These are phyloP conservation scores for Linyphia triangularis DNA, from an alignment of 2,888 invertebrate genomes.

Conservation along the genomic window DNA sequence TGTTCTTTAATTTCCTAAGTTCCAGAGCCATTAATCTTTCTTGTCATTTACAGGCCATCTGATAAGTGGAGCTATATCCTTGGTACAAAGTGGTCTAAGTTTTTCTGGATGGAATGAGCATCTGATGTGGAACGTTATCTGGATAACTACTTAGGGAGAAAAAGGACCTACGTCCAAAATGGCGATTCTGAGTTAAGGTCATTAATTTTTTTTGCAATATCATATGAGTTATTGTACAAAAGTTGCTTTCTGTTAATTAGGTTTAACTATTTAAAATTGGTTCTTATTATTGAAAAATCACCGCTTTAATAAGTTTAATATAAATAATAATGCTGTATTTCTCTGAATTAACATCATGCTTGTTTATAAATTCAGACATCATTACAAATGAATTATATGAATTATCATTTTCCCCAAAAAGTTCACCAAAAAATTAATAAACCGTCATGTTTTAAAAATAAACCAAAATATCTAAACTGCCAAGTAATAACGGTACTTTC, in stretches of 20 bases:
- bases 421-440: no score
- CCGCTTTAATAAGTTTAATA: no score
- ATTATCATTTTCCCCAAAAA: no score
- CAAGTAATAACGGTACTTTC: no score
- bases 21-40: constrained; percentile 56
- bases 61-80: background rate
- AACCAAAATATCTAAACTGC: no score
- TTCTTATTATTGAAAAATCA: no score
- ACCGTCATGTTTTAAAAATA: no score
- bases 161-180: no score
- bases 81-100: constrained; percentile 10
- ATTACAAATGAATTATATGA: no score
- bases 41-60: constrained; percentile 65
- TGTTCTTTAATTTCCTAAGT: constrained; percentile 72
- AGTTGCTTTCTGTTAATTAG: background rate
- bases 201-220: background rate
- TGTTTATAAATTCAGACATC: no score
- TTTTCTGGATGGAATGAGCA: background rate
- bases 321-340: no score
- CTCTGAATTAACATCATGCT: no score
- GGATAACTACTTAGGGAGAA: background rate
- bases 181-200: background rate
- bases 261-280: background rate
- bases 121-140: background rate
- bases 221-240: background rate